phyloP scores from a whole-genome alignment of 2,888 invertebrate species.

The Ennomos quercinarius region DNA sequence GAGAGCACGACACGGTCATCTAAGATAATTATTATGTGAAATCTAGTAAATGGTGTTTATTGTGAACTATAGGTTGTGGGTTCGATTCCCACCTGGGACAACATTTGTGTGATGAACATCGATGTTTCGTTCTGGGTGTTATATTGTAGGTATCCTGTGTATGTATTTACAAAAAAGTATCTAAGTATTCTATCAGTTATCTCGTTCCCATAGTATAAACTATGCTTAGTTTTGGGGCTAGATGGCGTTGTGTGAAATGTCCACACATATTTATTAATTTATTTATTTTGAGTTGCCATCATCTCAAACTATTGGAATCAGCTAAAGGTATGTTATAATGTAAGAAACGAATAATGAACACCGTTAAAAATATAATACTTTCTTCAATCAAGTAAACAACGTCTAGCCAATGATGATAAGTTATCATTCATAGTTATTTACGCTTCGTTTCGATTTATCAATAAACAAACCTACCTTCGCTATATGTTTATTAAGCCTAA shows the following conservation, averaged over 20 bases:
- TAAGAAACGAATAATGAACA: conserved; percentile 25
- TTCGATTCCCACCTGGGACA: too few species aligned
- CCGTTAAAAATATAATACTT: conserved; percentile 6
- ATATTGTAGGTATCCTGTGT: too few species aligned
- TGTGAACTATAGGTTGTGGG: too few species aligned
- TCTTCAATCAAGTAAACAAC: conserved; percentile 7
- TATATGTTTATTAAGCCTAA: too few species aligned
- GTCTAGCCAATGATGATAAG: conserved; percentile 13
- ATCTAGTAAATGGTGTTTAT: conserved; percentile 57
- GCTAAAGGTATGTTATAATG: neutral
- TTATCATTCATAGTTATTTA: conserved; percentile 6
- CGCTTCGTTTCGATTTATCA: conserved; percentile 4
- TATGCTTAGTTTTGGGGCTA: too few species aligned
- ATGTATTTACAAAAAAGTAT: too few species aligned
- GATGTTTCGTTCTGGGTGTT: too few species aligned
- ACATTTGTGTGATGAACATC: too few species aligned
- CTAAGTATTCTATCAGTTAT: too few species aligned
- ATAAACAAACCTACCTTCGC: neutral
- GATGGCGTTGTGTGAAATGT: too few species aligned
- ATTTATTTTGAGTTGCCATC: conserved; percentile 32
- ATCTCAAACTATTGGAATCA: conserved; percentile 32
- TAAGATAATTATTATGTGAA: conserved; percentile 58
- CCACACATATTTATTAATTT: too few species aligned
- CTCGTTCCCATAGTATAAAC: too few species aligned
- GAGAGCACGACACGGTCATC: neutral